Percentiles rank a stretch among this genome's conserved stretches.
phyloP scores from a whole-genome alignment of 2,797 vertebrate species.

The Orientallactaga sibirica region DNA sequence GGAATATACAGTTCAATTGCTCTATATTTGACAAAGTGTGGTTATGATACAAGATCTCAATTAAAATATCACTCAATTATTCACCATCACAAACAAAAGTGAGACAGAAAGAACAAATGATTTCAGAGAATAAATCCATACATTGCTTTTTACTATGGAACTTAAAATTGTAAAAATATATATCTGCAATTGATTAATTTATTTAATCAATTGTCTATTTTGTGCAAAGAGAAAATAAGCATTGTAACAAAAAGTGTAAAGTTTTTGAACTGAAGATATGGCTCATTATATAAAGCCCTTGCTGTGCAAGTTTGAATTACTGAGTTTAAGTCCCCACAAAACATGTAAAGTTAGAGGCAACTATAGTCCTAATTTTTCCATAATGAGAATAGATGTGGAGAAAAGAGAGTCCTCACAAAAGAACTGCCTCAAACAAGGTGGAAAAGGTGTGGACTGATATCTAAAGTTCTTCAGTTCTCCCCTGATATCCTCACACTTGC shows the following conservation, averaged over 20 bases:
- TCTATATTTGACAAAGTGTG: not conserved
- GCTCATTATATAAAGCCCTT: too few species aligned
- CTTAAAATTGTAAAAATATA: not conserved
- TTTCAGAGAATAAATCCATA: not conserved
- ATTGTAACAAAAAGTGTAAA: not conserved
- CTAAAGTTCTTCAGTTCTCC: too few species aligned
- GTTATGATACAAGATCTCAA: not conserved
- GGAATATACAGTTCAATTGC: not conserved
- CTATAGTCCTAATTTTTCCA: too few species aligned
- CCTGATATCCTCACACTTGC: too few species aligned
- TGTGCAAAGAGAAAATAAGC: not conserved
- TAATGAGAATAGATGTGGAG: too few species aligned
- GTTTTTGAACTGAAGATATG: not conserved
- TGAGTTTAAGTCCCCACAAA: too few species aligned
- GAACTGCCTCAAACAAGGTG: too few species aligned
- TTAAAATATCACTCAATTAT: not conserved
- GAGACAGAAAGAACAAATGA: not conserved
- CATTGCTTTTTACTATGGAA: not conserved
- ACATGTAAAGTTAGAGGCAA: too few species aligned
- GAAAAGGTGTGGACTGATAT: too few species aligned
- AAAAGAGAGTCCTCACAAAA: too few species aligned
- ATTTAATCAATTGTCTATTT: not conserved
- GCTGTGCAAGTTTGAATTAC: too few species aligned
- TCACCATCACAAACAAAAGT: not conserved
- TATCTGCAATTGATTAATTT: not conserved